Evolutionary conservation across 2,797 vertebrate species (phyloP).

Genomic region (Pyrocephalus nanus): DNA sequence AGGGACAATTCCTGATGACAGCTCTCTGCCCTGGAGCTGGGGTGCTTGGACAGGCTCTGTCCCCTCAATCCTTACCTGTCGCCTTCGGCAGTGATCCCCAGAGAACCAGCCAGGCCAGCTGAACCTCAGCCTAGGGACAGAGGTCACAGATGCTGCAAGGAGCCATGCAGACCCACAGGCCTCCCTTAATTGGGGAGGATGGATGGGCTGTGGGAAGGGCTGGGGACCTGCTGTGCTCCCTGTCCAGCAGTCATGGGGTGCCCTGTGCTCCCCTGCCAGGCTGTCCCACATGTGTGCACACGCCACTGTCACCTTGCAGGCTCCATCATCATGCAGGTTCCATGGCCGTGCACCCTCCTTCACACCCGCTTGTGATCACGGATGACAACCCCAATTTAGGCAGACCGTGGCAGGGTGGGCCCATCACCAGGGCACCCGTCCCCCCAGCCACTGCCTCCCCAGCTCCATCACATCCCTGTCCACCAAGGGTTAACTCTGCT

Average conservation of each 20-base stretch:
- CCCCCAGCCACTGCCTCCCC: not conserved
- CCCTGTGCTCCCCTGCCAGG: not conserved
- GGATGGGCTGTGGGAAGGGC: not conserved
- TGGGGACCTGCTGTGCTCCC: not conserved
- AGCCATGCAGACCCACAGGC: not conserved
- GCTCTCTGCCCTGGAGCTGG: rapidly evolving
- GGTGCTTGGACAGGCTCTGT: not conserved
- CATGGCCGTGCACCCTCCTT: rapidly evolving
- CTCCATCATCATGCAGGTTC: rapidly evolving
- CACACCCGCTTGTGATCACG: not conserved
- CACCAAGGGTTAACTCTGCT: not conserved
- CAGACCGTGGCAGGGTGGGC: not conserved
- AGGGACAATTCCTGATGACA: not conserved
- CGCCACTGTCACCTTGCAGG: rapidly evolving
- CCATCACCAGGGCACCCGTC: rapidly evolving
- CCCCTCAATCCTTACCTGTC: not conserved
- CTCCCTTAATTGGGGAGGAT: not conserved
- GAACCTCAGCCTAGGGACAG: not conserved
- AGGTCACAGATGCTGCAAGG: not conserved
- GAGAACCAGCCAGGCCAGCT: rapidly evolving
- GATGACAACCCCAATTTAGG: not conserved
- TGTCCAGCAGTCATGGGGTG: rapidly evolving
- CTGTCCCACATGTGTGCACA: rapidly evolving
- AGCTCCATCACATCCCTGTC: not conserved
- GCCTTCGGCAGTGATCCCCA: not conserved